Conservation (phyloP, 2,113 vertebrate species). For the Terrapene triunguis region DNA sequence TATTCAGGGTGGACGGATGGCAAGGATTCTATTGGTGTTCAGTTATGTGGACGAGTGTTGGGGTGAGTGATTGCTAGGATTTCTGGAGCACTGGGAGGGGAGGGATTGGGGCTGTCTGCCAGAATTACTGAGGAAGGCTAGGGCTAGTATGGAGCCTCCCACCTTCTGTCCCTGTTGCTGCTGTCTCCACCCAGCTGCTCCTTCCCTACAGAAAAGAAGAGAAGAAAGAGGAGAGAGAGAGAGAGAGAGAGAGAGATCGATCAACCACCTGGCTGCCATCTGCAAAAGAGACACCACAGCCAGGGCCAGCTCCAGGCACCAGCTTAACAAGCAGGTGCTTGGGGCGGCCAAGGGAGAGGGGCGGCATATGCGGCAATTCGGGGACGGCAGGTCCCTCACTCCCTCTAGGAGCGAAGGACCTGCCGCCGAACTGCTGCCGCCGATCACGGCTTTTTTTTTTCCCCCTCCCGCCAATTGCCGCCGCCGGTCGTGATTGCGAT, state of each 20-base stretch:
- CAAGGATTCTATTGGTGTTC: not conserved
- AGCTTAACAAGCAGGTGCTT: too few species aligned
- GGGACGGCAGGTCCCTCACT: too few species aligned
- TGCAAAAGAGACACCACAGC: not conserved
- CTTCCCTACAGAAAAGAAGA: not conserved
- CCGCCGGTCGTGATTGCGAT: too few species aligned
- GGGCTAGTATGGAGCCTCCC: not conserved
- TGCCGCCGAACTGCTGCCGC: too few species aligned
- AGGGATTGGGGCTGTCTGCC: not conserved
- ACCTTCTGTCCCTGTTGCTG: not conserved
- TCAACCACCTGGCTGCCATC: too few species aligned
- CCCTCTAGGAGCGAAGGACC: too few species aligned
- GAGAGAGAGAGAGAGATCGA: not conserved
- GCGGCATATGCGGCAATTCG: too few species aligned
- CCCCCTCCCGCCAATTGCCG: too few species aligned
- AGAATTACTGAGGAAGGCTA: not conserved
- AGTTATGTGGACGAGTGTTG: not conserved
- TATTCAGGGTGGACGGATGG: not conserved
- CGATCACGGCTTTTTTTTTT: too few species aligned
- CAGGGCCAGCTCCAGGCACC: too few species aligned
- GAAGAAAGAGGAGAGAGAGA: not conserved
- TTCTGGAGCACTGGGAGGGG: fast-evolving
- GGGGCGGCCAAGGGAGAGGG: too few species aligned
- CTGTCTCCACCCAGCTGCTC: not conserved
- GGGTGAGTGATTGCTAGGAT: not conserved